phyloP scores from a whole-genome alignment of 2,113 vertebrate genomes.

The Muntiacus muntjak region DNA sequence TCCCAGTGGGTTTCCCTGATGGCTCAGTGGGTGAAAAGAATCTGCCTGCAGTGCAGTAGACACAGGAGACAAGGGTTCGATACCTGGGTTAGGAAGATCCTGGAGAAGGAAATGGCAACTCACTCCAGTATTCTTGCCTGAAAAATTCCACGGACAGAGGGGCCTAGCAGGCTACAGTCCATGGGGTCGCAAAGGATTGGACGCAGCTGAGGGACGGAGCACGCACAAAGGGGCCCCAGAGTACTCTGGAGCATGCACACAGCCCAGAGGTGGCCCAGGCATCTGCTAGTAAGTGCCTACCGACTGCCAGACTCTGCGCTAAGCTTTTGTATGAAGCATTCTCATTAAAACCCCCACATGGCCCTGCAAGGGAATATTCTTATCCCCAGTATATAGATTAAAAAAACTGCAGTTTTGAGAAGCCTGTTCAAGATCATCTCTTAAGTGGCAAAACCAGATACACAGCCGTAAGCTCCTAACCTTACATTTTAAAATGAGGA shows the following conservation, averaged over 20 bases:
- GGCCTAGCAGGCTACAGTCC: neutral
- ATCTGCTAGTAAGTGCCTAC: neutral
- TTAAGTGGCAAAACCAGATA: neutral
- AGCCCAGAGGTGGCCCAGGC: neutral
- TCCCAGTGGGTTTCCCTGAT: neutral
- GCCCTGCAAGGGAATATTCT: neutral
- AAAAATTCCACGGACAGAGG: neutral
- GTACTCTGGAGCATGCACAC: neutral
- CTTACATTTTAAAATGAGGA: neutral
- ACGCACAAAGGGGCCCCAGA: fast-evolving
- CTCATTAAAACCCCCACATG: neutral
- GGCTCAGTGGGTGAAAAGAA: neutral
- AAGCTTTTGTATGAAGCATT: neutral
- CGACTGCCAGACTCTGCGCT: neutral
- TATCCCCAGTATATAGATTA: neutral
- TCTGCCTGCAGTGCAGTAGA: neutral
- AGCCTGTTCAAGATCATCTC: neutral
- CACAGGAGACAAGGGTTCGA: neutral
- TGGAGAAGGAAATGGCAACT: neutral
- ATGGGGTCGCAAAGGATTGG: neutral
- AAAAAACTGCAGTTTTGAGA: neutral
- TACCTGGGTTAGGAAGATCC: neutral
- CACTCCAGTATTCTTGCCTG: neutral
- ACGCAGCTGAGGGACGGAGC: neutral
- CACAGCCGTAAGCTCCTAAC: neutral